A percentile compares a stretch with the other conserved stretches of the same genome.
These are phyloP conservation scores for Lamellibrachia luymesi DNA, from an alignment of 1,140 invertebrate species.

Conservation along the genomic window DNA sequence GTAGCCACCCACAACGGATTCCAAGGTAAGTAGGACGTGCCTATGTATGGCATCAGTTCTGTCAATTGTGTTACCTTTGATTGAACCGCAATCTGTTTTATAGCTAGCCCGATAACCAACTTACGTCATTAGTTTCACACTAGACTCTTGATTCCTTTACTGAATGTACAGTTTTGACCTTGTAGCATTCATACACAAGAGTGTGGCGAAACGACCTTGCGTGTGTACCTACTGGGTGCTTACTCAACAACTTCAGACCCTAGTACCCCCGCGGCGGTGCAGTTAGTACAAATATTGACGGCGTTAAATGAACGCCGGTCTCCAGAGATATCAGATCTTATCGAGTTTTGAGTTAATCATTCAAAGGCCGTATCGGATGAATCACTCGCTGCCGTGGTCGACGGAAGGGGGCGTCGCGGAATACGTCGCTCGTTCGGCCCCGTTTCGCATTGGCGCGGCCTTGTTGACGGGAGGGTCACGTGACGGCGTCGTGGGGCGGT, in stretches of 20 bases:
- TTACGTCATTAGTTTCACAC: background rate
- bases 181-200: background rate
- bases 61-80: background rate
- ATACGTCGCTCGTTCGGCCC: background rate
- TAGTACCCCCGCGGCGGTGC: background rate
- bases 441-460: background rate
- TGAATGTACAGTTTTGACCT: background rate
- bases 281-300: background rate
- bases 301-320: background rate
- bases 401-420: background rate
- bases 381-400: background rate
- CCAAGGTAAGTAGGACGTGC: no score
- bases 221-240: background rate
- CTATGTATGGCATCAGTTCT: background rate
- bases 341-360: background rate
- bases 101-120: background rate
- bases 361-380: background rate
- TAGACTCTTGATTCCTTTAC: background rate
- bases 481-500: background rate
- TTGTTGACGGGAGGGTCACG: background rate
- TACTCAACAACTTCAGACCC: background rate
- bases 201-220: background rate
- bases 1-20: no score
- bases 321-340: background rate
- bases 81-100: background rate